Base-by-base conservation (phyloP, 2,888 invertebrate species). In the Hyles lineata region DNA sequence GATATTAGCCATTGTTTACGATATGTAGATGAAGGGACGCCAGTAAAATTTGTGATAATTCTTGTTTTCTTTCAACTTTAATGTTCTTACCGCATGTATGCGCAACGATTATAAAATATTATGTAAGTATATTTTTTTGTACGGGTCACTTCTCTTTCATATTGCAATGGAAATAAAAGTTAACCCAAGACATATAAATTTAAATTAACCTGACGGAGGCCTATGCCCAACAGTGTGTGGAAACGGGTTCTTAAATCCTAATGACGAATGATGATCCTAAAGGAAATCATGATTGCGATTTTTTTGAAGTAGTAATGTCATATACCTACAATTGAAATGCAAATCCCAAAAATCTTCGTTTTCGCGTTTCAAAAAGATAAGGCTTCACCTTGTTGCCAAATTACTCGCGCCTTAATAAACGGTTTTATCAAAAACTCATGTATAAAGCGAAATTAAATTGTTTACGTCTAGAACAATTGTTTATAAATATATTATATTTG, bases 361-460 rank as follows among this genome's bases (percentile, higher is more conserved):
- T 61, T 17, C 4, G 17, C 6, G 11, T 32, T 25, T 29, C 19
- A 25, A 19, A 11, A 25, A 15, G 60, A 25, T 5, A 17, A 17
- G 5, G 25, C 19, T 7, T 25, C 7, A 61, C 7, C 23, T 29
- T 19, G 25, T 15, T 61, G 25, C 23, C 5, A 23, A 4, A 25
- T 67, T 43, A 25, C n/a, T 50, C 17, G 17, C 67, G 23, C 23
- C 7, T 23, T 43, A n/a, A 11, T 19, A 23, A 15, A 50, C 60
- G 4, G 5, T 67, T 67, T 23, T 50, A 67, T 67, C 6, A 67
- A 67, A 61, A 67, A 67, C 23, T 11, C 23, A 23, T 43, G 43
- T 67, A 21, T 50, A 23, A 17, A 23, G 23, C 67, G 4, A 67
- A 67, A 50, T 67, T 43, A 67, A 67, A 67, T 67, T 67, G 43